phyloP scores from a whole-genome alignment of 2,888 invertebrate species.

The Zygaena filipendulae region DNA sequence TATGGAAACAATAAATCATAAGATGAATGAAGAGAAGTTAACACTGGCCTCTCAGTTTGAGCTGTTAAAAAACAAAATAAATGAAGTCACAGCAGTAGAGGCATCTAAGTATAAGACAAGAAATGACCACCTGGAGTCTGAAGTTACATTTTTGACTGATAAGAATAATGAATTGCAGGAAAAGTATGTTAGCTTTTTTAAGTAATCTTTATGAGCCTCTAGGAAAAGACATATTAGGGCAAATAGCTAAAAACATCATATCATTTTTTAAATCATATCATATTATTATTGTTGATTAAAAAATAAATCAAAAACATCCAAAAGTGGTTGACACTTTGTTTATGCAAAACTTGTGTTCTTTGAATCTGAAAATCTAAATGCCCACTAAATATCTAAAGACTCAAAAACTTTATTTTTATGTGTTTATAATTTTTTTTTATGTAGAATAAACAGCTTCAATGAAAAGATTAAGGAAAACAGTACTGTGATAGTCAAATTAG shows the following conservation, averaged over 20 bases:
- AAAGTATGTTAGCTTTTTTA: conserved; percentile 25
- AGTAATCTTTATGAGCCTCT: too few species aligned
- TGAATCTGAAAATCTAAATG: too few species aligned
- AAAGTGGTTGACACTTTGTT: too few species aligned
- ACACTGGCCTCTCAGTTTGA: conserved; percentile 28
- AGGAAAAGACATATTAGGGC: too few species aligned
- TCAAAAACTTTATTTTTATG: too few species aligned
- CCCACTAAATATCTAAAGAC: too few species aligned
- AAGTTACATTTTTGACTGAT: conserved; percentile 26
- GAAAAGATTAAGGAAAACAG: conserved; percentile 17
- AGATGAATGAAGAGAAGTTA: conserved; percentile 29
- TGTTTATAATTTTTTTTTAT: too few species aligned
- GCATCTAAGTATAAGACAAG: conserved; percentile 26
- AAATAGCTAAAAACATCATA: too few species aligned
- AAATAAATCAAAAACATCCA: too few species aligned
- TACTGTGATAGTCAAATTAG: conserved; percentile 25
- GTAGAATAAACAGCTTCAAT: conserved; percentile 29
- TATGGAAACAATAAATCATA: conserved; percentile 16
- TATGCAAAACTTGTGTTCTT: too few species aligned
- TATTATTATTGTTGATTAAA: conserved; percentile 1
- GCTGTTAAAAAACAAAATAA: conserved; percentile 27
- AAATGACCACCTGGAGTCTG: conserved; percentile 27
- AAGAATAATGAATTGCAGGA: conserved; percentile 37
- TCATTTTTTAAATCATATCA: neutral
- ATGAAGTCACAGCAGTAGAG: conserved; percentile 28